Base-by-base conservation (phyloP, 1,140 invertebrate species). In the Helicoverpa zea region DNA sequence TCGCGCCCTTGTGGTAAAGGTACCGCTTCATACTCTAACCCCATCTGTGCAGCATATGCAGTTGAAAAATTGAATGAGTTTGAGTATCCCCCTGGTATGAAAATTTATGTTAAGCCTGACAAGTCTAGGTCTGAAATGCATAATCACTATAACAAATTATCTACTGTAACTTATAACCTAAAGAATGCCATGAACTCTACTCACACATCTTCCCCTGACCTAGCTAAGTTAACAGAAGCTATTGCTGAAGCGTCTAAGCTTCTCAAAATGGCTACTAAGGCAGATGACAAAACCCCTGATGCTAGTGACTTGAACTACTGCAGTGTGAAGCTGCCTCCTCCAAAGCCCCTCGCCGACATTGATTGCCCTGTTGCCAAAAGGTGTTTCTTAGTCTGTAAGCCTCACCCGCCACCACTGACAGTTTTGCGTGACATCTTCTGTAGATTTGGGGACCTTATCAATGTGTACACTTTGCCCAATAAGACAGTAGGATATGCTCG, bases 401-500 rank as follows among this genome's bases (percentile, higher is more conserved):
- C 98, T 13, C 96, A 97, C 81, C 97, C 98, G 70, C 97, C 98
- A 16, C 97, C 98, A 2, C 96, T 98, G 72, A 96, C 97, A 83
- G 97, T 98, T 9, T 95, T 99, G 88, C 97, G 97, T 87, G 98
- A 99, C 92, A 97, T 98, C 2, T 99, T 99, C 92, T 98, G 97
- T 88, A 96, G 98, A 86, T 99, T 99, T 95, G 98, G 98, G 2
- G 97, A 98, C 89, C 95, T 99, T 2, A 98, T 99, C 78, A 98
- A 98, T 92, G 98, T 98, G 11, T 99, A 98, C 88, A 96, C 98
- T 89, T 92, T 99, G 79, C 97, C 97, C 61, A 98, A 98, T 89
- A 98, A 98, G 94, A 98, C 97, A 88, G 98, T 98, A 93, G 98
- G 98, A 0, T 99, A 98, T 92, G 98, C 98, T 2, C 98, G 98